Percentiles rank a stretch among this genome's conserved stretches.
These are phyloP conservation scores for Ceratotherium simum DNA, from an alignment of 2,113 vertebrate species.

Conservation along the genomic window DNA sequence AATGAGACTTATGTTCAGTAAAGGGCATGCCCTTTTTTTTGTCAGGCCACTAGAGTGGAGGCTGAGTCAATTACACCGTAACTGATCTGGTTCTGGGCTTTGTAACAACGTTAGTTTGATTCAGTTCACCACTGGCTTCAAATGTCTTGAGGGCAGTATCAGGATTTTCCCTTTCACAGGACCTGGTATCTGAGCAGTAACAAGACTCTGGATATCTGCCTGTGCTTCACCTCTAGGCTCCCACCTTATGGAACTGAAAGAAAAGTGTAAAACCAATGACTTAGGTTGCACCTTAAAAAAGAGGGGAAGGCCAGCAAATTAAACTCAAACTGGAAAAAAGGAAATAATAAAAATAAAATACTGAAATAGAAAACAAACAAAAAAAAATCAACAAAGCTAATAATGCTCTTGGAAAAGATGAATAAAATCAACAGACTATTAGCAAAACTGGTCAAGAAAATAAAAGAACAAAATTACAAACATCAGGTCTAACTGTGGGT, in stretches of 20 bases:
- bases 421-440: not conserved
- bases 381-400: not conserved
- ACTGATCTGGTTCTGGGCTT: not conserved
- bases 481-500: not conserved
- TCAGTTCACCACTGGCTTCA: not conserved
- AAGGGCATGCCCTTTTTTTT: not conserved
- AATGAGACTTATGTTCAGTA: not conserved
- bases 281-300: not conserved
- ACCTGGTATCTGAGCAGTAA: not conserved
- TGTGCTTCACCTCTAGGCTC: not conserved
- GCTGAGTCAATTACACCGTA: not conserved
- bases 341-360: not conserved
- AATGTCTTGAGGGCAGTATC: not conserved
- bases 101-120: not conserved
- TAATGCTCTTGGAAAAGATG: not conserved
- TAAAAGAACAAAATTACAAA: constrained; percentile 20
- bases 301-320: not conserved
- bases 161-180: not conserved
- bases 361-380: not conserved
- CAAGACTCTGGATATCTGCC: not conserved
- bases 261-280: not conserved
- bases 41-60: not conserved
- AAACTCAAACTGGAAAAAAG: not conserved
- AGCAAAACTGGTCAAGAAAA: constrained; percentile 1
- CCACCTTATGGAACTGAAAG: not conserved